Percentiles rank a stretch among this genome's conserved stretches.
Evolutionary conservation across 2,113 vertebrate genomes (phyloP).

Genomic region (Telmatochromis sp.): DNA sequence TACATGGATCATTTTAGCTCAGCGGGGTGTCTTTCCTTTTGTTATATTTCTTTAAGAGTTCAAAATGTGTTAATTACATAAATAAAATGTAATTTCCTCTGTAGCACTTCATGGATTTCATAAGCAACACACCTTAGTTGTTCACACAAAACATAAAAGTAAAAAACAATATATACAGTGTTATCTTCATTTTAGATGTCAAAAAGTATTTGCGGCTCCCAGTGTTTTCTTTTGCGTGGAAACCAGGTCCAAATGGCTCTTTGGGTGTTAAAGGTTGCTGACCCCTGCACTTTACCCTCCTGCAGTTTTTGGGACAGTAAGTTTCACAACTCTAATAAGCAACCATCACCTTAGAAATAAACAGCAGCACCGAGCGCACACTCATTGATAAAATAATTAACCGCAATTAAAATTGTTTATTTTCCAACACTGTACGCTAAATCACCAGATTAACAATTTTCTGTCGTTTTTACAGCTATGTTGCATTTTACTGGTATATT

Average conservation of each 20-base stretch:
- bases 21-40: not conserved
- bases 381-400: not conserved
- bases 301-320: not conserved
- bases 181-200: not conserved
- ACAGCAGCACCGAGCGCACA: not conserved
- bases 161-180: not conserved
- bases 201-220: not conserved
- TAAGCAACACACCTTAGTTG: not conserved
- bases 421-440: not conserved
- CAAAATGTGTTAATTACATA: not conserved
- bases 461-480: not conserved
- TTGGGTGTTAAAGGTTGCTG: not conserved
- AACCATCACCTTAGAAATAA: not conserved
- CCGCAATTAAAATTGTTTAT: not conserved
- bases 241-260: not conserved
- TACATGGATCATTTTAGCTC: not conserved
- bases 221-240: not conserved
- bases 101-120: not conserved
- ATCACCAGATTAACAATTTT: not conserved
- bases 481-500: not conserved
- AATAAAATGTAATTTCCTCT: not conserved
- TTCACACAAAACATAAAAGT: not conserved
- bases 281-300: not conserved
- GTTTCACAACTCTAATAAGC: not conserved
- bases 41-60: not conserved